Evolutionary conservation across 1,140 invertebrate species (phyloP).

Genomic region (Penaeus japonicus): DNA sequence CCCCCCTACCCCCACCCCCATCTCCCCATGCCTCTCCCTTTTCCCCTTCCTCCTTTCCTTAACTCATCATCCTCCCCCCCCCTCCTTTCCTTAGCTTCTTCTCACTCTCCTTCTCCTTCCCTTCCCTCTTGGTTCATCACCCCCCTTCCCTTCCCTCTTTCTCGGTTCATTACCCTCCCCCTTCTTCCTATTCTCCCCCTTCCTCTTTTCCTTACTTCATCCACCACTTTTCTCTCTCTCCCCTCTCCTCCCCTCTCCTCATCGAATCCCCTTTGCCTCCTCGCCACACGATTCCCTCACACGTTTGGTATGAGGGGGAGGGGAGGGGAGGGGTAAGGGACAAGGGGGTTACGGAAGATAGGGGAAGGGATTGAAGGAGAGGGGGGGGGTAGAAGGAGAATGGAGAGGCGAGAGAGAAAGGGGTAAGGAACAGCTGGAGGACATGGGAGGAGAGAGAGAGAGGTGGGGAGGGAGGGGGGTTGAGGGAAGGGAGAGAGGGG

Average conservation of each 20-base stretch:
- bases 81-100: not conserved
- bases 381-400: not conserved
- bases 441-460: no score
- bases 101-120: not conserved
- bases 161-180: not conserved
- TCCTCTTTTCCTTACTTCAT: not conserved
- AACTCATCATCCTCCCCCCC: slow-evolving; percentile 17
- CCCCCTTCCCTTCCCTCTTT: not conserved
- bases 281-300: not conserved
- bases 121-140: not conserved
- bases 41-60: not conserved
- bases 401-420: not conserved
- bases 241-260: not conserved
- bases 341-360: not conserved
- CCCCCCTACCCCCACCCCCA: slow-evolving; percentile 14
- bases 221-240: not conserved
- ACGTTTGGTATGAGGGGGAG: not conserved
- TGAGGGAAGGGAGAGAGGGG: no score
- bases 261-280: not conserved
- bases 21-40: not conserved
- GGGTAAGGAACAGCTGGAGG: no score
- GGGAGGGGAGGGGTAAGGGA: not conserved
- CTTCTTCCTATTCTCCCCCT: no score
- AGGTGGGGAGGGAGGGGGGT: no score
- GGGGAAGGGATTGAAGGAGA: no score